Base-by-base conservation (phyloP, 2,888 invertebrate species). In the Leucania comma region DNA sequence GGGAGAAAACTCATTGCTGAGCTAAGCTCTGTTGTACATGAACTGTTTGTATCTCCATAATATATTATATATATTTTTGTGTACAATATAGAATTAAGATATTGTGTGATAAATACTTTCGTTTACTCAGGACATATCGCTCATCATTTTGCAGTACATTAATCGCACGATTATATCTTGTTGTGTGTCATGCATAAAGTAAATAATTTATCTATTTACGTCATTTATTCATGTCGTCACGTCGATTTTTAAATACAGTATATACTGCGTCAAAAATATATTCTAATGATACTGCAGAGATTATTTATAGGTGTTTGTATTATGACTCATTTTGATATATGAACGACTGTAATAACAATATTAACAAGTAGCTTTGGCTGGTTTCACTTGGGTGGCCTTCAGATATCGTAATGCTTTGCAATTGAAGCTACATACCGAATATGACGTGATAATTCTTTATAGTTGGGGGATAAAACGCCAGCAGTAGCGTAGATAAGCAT, bases 301-400 rank as follows among this genome's bases (percentile, higher is more conserved):
- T 78, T 75, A 78, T 75, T 69, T 62, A 70, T 81, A 64, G 56
- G 51, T 63, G 54, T 58, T 75, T 68, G 57, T 68, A 57, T 68
- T 57, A 63, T 81, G 84, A 82, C 62, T 81, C 73, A 81, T 63
- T 62, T 68, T 81, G 68, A 84, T 84, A 67, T 72, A 78, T 54
- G 54, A 14, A 57, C 35, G 72, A 64, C 53, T 76, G 79, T 59
- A 79, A 79, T 84, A 84, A 72, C 61, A 81, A 71, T 79, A 83
- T 78, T 78, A 75, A 75, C 82, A 74, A 81, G 73, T 62, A 66
- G 66, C 50, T 65, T 64, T 56, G 63, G 68, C 68, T 29, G 54
- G 56, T 65, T 75, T 71, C 71, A 68, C 80, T 83, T 73, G 80
- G 57, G 69, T 65, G 81, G 73, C 77, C 83, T 81, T 81, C 83